Evolutionary conservation across 2,888 invertebrate genomes (phyloP).

Genomic region (Lycia hirtaria): DNA sequence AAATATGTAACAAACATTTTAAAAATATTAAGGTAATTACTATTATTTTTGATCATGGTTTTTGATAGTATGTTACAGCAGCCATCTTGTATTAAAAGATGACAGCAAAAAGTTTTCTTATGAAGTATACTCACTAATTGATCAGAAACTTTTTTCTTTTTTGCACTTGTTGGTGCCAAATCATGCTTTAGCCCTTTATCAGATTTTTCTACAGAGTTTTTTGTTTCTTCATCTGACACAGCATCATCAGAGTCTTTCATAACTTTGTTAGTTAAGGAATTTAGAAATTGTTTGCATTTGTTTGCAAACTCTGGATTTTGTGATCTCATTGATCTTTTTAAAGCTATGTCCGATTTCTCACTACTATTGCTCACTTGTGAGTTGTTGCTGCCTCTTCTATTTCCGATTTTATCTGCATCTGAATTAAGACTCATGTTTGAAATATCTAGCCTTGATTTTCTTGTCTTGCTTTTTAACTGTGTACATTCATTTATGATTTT

Average conservation of each 20-base stretch:
- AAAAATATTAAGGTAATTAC: not conserved
- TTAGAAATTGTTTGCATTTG: constrained; percentile 86
- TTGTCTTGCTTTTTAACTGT: constrained; percentile 79
- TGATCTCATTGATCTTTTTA: constrained; percentile 85
- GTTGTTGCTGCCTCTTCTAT: constrained; percentile 65
- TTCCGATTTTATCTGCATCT: constrained; percentile 64
- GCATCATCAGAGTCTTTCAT: constrained; percentile 65
- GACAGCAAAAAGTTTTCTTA: constrained; percentile 28
- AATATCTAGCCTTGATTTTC: constrained; percentile 78
- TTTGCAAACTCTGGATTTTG: constrained; percentile 87
- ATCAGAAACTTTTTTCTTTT: constrained; percentile 50
- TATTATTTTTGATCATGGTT: not conserved
- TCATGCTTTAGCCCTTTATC: constrained; percentile 45
- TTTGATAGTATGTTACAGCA: constrained; percentile 21
- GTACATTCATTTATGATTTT: constrained; percentile 87
- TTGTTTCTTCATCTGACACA: constrained; percentile 54
- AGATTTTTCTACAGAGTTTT: constrained; percentile 46
- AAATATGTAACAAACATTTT: constrained; percentile 31
- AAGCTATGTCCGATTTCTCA: constrained; percentile 68
- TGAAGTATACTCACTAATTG: constrained; percentile 43
- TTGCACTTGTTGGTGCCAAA: constrained; percentile 47
- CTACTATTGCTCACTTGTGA: constrained; percentile 71
- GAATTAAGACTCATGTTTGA: constrained; percentile 73
- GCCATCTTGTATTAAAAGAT: constrained; percentile 50
- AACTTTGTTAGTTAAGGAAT: constrained; percentile 77